These are phyloP conservation scores for Hydrolagus affinis DNA, from an alignment of 2,113 vertebrate genomes.

Conservation along the genomic window DNA sequence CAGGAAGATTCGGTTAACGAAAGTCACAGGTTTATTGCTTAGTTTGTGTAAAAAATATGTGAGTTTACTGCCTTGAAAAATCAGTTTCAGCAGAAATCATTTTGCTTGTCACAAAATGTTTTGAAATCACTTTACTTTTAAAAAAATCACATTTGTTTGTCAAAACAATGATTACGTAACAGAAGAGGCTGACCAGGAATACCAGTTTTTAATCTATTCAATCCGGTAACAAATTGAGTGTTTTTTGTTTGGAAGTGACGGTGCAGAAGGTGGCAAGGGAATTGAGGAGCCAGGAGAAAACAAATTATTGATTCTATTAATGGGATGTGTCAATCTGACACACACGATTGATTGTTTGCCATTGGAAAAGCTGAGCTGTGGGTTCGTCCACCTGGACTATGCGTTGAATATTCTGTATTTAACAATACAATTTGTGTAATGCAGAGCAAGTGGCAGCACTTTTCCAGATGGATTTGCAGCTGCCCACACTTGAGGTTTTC, in stretches of 20 bases:
- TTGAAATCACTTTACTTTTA: not conserved
- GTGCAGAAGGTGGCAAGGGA: slow-evolving; percentile 3
- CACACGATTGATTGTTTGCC: not conserved
- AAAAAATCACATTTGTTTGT: not conserved
- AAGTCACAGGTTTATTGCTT: too few relatives aligned
- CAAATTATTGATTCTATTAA: not conserved
- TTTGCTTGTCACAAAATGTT: not conserved
- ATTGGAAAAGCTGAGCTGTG: not conserved
- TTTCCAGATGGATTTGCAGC: not conserved
- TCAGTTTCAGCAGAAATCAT: not conserved
- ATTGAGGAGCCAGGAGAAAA: not conserved
- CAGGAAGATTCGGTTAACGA: too few relatives aligned
- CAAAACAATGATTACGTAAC: not conserved
- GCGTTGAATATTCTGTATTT: not conserved
- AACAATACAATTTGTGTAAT: not conserved
- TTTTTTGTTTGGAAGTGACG: slow-evolving; percentile 11
- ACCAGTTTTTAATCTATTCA: not conserved
- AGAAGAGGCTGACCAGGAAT: not conserved
- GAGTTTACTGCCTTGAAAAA: too few relatives aligned
- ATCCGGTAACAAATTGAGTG: not conserved
- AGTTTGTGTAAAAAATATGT: too few relatives aligned
- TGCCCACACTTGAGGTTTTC: not conserved
- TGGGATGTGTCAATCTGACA: not conserved
- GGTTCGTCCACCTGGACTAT: not conserved
- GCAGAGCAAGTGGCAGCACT: not conserved